Evolutionary conservation across 2,113 vertebrate species (phyloP).

Genomic region (Amphiprion ocellaris): DNA sequence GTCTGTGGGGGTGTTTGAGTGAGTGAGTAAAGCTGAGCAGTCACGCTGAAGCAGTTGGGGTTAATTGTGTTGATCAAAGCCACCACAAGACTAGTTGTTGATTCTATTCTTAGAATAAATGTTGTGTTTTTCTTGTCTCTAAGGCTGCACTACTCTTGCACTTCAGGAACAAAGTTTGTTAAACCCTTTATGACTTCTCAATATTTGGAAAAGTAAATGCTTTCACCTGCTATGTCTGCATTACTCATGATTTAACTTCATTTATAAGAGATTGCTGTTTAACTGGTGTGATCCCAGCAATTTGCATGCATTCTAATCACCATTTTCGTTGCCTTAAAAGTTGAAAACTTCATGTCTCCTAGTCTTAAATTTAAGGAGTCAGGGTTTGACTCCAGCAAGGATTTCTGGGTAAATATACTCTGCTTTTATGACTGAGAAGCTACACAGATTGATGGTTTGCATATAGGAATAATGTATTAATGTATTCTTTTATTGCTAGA

Average conservation of each 20-base stretch:
- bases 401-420: slow-evolving; percentile 4
- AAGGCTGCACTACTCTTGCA: too few relatives aligned
- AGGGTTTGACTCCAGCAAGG: background rate
- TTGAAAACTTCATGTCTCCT: background rate
- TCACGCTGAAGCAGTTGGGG: slow-evolving; percentile 22
- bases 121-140: background rate
- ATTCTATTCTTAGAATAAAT: too few relatives aligned
- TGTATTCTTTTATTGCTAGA: background rate
- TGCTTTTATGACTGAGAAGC: background rate
- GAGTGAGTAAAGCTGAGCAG: slow-evolving; percentile 38
- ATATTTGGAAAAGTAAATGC: background rate
- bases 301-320: background rate
- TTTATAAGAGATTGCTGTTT: background rate
- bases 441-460: background rate
- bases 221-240: background rate
- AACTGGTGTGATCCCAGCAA: background rate
- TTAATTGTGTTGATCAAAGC: slow-evolving; percentile 47
- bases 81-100: background rate
- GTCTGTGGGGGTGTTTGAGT: slow-evolving; percentile 29
- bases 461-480: background rate
- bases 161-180: too few relatives aligned
- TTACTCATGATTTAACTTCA: background rate
- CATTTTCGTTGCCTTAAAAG: background rate
- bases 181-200: background rate
- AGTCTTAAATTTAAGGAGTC: background rate